Conservation (phyloP, 1,140 invertebrate genomes). For the Cydia splendana region DNA sequence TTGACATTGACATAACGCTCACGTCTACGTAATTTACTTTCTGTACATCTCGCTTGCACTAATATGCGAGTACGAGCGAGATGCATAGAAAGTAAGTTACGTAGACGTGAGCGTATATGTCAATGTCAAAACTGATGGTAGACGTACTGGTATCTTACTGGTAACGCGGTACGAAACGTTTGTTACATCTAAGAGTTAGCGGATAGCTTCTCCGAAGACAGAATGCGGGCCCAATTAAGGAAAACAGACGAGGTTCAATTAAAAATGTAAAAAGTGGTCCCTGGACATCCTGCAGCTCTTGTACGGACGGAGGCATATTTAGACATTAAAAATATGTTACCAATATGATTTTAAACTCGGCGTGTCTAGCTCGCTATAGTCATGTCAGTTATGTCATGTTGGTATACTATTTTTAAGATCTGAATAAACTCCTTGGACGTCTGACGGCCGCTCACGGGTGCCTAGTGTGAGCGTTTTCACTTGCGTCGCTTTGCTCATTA, state of each 20-base stretch:
- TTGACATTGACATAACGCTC: too few relatives aligned
- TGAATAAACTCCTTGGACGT: neutral
- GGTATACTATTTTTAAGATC: neutral
- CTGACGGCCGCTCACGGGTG: neutral
- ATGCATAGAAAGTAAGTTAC: too few relatives aligned
- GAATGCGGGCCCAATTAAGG: slow-evolving; percentile 26
- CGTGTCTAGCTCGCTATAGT: too few relatives aligned
- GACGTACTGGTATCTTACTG: slow-evolving; percentile 4
- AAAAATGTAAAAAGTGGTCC: slow-evolving; percentile 25
- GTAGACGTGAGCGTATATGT: too few relatives aligned
- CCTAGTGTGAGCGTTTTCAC: neutral
- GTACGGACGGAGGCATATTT: neutral
- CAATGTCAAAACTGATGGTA: too few relatives aligned
- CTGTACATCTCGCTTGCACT: too few relatives aligned
- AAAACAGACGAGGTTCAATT: slow-evolving; percentile 19
- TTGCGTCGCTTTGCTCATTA: slow-evolving; percentile 26
- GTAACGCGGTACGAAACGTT: neutral
- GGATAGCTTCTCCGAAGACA: neutral
- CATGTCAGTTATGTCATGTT: neutral
- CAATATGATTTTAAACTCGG: neutral
- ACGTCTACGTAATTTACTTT: too few relatives aligned
- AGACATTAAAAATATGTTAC: neutral
- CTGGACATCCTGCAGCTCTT: slow-evolving; percentile 2
- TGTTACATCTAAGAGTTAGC: slow-evolving; percentile 22
- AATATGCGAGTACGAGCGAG: too few relatives aligned